Evolutionary conservation across 2,888 invertebrate genomes (phyloP), one percentile per base, ranked within the genome.

Genomic region (Aethes cnicana): DNA sequence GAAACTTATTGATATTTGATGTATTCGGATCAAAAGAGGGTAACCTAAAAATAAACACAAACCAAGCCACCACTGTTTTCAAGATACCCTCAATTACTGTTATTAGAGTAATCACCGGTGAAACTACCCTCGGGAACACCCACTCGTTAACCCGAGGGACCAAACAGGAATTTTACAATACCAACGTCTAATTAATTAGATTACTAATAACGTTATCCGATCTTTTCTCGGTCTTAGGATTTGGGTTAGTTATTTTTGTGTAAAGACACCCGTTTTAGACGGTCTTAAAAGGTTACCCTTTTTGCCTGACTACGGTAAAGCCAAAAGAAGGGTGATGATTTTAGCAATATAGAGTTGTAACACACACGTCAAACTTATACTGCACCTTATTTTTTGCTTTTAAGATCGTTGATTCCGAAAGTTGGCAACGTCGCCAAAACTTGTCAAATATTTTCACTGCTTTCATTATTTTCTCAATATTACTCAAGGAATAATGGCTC

Each of bases 91-190:
- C 71, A 72, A 74, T 76, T 75, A 79, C 55, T 61, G 70, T 73
- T 73, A 77, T 80, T 80, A 79, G 68, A 64, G 67, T 81, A 80
- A 83, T 83, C 76, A 79, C 74, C 62, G 63, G 66, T 59, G 63
- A 23, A 33, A 64, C 69, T 61, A 64, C 59, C 67, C 64, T 66
- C 55, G 42, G 63, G 56, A 65, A 62, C 66, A 63, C 70, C 64
- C 61, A 61, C 72, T 78, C 75, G 77, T 79, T 77, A 78, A 62
- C 65, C 60, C 59, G 53, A 56, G 69, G 69, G 74, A 68, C 26
- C 55, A 53, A 56, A 55, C 54, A 57, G 61, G 63, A 62, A 66
- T 69, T 52, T 46, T 52, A 52, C 44, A 52, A 52, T 46, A 21
- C 36, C 35, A 46, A 44, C 49, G 21, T 36, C 44, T 52, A 52